phyloP scores from a whole-genome alignment of 2,888 invertebrate genomes.

The Lasius fuliginosus region DNA sequence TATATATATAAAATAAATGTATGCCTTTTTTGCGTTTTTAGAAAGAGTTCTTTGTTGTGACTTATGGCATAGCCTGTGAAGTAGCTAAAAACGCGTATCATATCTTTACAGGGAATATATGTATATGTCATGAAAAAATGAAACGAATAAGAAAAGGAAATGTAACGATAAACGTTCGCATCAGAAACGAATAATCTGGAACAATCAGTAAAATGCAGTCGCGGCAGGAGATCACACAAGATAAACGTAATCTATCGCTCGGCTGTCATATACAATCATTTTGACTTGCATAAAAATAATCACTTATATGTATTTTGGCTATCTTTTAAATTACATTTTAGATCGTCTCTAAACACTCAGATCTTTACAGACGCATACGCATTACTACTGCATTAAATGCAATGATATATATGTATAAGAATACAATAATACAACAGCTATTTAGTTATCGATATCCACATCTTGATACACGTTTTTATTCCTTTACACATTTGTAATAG shows the following conservation, averaged over 20 bases:
- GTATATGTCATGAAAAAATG: conserved; percentile 17
- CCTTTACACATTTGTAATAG: conserved; percentile 72
- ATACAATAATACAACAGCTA: conserved; percentile 77
- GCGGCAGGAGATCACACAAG: conserved; percentile 43
- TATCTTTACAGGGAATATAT: neutral
- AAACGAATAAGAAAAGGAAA: conserved; percentile 18
- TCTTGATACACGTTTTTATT: conserved; percentile 78
- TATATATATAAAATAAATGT: neutral
- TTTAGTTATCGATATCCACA: conserved; percentile 77
- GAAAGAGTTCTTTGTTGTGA: neutral
- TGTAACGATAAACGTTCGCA: conserved; percentile 38
- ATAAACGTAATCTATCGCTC: conserved; percentile 56
- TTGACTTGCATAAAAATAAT: conserved; percentile 69
- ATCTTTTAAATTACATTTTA: conserved; percentile 75
- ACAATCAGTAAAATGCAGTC: conserved; percentile 46
- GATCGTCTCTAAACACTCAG: conserved; percentile 80
- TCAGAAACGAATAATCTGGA: conserved; percentile 30
- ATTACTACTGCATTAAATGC: conserved; percentile 74
- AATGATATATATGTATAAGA: conserved; percentile 63
- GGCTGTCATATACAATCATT: conserved; percentile 56
- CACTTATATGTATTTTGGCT: conserved; percentile 69
- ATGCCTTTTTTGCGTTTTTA: neutral
- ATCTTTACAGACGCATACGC: conserved; percentile 78
- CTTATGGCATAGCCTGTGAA: neutral
- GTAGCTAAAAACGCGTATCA: neutral